These are phyloP conservation scores for Phyto melanocephala DNA, from an alignment of 2,888 invertebrate genomes.

Conservation along the genomic window DNA sequence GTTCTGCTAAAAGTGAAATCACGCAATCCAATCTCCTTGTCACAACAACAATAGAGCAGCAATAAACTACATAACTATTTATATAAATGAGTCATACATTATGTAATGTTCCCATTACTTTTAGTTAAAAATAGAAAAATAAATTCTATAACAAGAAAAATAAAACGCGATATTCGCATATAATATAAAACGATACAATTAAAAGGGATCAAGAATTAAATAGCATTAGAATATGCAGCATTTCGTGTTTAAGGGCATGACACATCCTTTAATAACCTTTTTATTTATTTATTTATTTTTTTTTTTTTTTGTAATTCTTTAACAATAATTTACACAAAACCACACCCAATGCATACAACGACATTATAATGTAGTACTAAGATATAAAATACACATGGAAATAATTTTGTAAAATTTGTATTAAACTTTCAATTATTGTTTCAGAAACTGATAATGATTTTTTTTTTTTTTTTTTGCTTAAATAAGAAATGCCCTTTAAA, in stretches of 20 bases:
- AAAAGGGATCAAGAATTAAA: not conserved
- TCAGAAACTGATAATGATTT: too few relatives aligned
- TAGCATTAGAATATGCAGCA: conserved; percentile 22
- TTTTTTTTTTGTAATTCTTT: not conserved
- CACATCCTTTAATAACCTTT: not conserved
- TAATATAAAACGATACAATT: not conserved
- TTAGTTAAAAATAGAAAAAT: conserved; percentile 19
- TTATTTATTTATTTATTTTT: too few relatives aligned
- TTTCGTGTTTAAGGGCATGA: conserved; percentile 20
- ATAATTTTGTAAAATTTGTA: too few relatives aligned
- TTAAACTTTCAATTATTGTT: too few relatives aligned
- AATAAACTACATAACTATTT: conserved; percentile 18
- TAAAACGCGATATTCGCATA: not conserved
- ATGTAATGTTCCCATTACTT: conserved; percentile 49
- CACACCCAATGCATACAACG: too few relatives aligned
- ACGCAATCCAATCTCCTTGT: conserved; percentile 38
- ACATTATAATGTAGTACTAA: too few relatives aligned
- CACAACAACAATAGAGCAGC: conserved; percentile 32
- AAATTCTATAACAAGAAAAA: not conserved
- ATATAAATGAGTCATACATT: conserved; percentile 52
- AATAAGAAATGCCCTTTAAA: too few relatives aligned
- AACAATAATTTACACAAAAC: not conserved
- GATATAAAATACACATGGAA: too few relatives aligned
- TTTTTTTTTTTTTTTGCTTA: too few relatives aligned
- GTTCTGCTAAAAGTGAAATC: conserved; percentile 5